These are phyloP conservation scores for Hypomecis atomaria DNA, from an alignment of 2,888 invertebrate genomes.

Conservation along the genomic window DNA sequence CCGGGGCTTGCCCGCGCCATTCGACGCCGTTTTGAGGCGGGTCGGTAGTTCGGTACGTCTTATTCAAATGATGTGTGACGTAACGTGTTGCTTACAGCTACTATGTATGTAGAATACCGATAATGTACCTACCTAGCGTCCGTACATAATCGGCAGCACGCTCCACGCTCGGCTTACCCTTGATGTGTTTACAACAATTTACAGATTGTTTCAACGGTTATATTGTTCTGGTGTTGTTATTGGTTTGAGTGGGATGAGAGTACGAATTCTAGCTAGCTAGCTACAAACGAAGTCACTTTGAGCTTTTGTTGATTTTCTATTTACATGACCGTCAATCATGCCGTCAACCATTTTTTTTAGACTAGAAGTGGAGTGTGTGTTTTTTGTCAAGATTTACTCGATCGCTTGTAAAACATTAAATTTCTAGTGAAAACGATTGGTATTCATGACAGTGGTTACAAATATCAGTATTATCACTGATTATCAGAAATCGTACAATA, in stretches of 20 bases:
- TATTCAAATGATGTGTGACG: conserved; percentile 30
- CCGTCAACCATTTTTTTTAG: too few species aligned
- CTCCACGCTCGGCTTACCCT: conserved; percentile 24
- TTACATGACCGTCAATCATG: neutral
- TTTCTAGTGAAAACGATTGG: too few species aligned
- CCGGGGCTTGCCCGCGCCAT: conserved; percentile 8
- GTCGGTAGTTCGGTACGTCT: conserved; percentile 20
- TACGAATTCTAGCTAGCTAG: neutral
- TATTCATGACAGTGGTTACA: neutral
- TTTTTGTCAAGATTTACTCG: too few species aligned
- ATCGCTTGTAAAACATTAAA: too few species aligned
- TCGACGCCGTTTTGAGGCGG: conserved; percentile 15
- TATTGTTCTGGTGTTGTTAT: conserved; percentile 23
- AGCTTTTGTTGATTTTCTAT: conserved; percentile 10
- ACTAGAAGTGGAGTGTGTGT: too few species aligned
- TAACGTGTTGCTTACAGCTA: conserved; percentile 4
- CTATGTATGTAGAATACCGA: conserved; percentile 17
- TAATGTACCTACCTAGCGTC: conserved; percentile 17
- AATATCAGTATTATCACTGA: neutral
- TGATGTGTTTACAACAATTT: conserved; percentile 36
- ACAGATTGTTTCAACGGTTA: conserved; percentile 30
- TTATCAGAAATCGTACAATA: neutral
- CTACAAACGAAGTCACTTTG: neutral
- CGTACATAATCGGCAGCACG: conserved; percentile 18
- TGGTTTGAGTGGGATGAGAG: conserved; percentile 11